Conservation (phyloP, 2,888 invertebrate genomes). For the Chaetogeoica ovagalla region DNA sequence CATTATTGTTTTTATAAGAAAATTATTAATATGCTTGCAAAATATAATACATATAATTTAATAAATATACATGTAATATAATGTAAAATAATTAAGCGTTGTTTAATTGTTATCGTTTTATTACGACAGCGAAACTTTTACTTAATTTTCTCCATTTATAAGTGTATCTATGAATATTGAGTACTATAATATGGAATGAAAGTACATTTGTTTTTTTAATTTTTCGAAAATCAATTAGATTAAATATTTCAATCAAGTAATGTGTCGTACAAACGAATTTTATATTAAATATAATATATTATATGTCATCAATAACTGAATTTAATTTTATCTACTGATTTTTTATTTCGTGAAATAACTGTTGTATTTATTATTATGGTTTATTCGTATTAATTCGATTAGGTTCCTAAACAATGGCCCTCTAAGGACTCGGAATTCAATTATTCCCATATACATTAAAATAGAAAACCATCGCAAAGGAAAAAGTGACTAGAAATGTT, state of each 20-base stretch:
- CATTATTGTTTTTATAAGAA: background rate
- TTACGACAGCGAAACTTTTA: background rate
- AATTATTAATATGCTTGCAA: background rate
- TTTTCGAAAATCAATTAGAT: too few species aligned
- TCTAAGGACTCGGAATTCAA: too few species aligned
- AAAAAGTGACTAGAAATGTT: too few species aligned
- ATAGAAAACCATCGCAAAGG: background rate
- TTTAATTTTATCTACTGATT: too few species aligned
- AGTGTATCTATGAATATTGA: background rate
- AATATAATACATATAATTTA: background rate
- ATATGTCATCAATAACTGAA: too few species aligned
- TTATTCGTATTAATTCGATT: too few species aligned
- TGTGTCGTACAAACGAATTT: background rate
- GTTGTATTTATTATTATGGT: background rate
- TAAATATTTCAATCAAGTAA: too few species aligned
- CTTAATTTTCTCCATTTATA: background rate
- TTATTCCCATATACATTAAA: too few species aligned
- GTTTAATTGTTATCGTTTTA: background rate
- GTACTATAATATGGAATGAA: too few species aligned
- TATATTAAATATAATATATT: background rate
- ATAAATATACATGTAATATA: background rate
- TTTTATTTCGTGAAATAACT: too few species aligned
- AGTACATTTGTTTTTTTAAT: background rate
- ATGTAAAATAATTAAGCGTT: background rate
- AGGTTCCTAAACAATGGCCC: too few species aligned